Evolutionary conservation across 2,888 invertebrate species (phyloP), one percentile per base, ranked within the genome.

Genomic region (Drosophila robusta): DNA sequence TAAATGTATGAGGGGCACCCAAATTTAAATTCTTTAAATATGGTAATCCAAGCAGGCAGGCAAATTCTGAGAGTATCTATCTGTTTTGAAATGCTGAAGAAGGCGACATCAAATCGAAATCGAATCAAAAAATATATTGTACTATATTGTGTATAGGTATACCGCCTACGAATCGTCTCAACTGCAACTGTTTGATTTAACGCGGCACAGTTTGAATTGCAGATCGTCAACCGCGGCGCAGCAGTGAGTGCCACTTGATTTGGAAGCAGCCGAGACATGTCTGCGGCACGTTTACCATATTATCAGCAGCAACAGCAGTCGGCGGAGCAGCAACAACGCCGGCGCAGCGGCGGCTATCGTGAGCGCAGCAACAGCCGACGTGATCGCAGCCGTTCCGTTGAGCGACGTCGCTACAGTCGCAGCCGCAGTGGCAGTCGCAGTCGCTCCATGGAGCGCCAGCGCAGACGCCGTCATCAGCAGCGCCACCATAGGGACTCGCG

Each of bases 171-270:
- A 63, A 74, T 46, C 68, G 68, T 62, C 54, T 32, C 44, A 76
- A 71, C 68, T 72, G 70, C 62, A 74, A 88, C 75, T 77, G 89
- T 75, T 89, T 88, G 89, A 90, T 89, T 89, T 91, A 91, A 90
- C 87, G 87, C 82, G 87, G 91, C 86, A 90, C 87, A 91, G 91
- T 91, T 91, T 91, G 86, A 89, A 84, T 90, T 90, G 79, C 90
- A 90, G 90, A 91, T 90, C 72, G 60, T 70, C 73, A 54, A 61
- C 66, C 39, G 34, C 18, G 18, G 18, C 18, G 18, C 18, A 18
- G 18, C 18, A 18, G 18, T 18, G 18, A 18, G 18, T 18, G 18
- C 16, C 24, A 55, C 56, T 60, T 38, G 38, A 42, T 26, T 45
- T 45, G 45, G 26, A 26, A 22, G 47, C 49, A 41, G 22, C 26